Conservation (phyloP, 1,140 invertebrate genomes). For the Acyrthosiphon pisum region DNA sequence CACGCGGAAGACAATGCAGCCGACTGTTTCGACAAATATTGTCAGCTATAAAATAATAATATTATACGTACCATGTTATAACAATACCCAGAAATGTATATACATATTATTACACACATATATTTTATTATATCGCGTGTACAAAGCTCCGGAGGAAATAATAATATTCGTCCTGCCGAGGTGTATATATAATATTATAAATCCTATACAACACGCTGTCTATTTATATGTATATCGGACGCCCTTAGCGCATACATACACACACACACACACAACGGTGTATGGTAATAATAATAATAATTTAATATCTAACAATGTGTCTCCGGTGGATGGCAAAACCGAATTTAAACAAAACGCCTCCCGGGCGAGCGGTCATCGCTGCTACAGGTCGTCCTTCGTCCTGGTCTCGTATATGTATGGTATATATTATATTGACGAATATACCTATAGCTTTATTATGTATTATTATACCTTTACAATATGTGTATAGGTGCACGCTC, state of each 20-base stretch:
- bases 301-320: constrained; percentile 19
- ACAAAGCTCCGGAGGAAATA: background rate
- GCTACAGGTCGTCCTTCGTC: background rate
- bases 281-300: background rate
- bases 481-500: no score
- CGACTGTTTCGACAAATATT: background rate
- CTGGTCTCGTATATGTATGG: background rate
- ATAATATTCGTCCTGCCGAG: background rate
- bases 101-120: background rate
- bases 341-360: background rate
- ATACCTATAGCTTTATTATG: no score
- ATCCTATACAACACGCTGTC: background rate
- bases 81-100: background rate
- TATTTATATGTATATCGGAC: constrained; percentile 15
- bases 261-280: no score
- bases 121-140: background rate
- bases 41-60: background rate
- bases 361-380: background rate
- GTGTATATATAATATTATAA: background rate
- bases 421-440: no score
- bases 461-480: no score
- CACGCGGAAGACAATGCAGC: background rate
- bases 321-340: background rate
- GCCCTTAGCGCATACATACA: background rate
- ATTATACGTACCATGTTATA: background rate